Conservation (phyloP, 2,797 vertebrate species). For the Mormyrus proboscirostris region DNA sequence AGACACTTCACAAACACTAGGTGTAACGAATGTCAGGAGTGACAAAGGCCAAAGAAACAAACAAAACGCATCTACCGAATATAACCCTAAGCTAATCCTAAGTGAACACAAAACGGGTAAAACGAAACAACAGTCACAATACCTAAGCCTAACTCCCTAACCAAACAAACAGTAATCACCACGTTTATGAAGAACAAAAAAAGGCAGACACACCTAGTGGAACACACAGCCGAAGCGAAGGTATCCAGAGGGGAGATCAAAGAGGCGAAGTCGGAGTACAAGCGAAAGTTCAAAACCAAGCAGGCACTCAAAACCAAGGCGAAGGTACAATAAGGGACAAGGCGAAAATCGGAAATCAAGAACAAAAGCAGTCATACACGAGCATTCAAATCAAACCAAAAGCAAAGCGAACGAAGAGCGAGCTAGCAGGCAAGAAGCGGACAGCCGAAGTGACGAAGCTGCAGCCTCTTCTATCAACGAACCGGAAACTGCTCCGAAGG, state of each 20-base stretch:
- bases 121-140: no score
- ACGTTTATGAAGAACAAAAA: no score
- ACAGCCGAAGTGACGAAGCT: not conserved
- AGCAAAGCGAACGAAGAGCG: not conserved
- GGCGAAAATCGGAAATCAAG: not conserved
- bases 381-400: not conserved
- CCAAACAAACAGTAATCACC: no score
- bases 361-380: constrained; percentile 1
- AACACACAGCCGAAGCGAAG: not conserved
- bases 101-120: no score
- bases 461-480: not conserved
- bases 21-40: no score
- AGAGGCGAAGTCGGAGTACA: not conserved
- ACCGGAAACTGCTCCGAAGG: not conserved
- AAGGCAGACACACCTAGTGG: not conserved
- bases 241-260: not conserved
- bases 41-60: no score
- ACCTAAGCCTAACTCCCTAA: not conserved
- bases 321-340: not conserved
- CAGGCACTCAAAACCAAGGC: not conserved
- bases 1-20: no score
- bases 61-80: no score
- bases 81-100: no score
- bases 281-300: not conserved
- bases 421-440: constrained; percentile 8